A percentile compares a stretch with the other conserved stretches of the same genome.
phyloP scores from a whole-genome alignment of 2,888 invertebrate species.

The Drosophila birchii region DNA sequence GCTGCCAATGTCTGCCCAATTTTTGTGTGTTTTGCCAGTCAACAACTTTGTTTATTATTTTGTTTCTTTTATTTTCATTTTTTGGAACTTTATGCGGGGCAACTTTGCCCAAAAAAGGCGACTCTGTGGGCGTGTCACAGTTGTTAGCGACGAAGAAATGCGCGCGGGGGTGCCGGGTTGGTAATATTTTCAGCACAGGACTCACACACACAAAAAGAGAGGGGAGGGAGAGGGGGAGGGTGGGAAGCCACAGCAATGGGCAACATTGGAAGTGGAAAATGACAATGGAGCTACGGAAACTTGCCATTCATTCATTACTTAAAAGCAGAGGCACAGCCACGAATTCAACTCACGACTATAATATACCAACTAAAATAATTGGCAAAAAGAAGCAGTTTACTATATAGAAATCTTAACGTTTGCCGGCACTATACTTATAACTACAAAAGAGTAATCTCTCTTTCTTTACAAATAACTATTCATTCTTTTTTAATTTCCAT shows the following conservation, averaged over 20 bases:
- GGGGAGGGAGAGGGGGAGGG: not conserved
- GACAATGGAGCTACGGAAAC: constrained; percentile 72
- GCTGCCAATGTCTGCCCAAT: constrained; percentile 54
- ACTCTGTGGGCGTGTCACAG: constrained; percentile 52
- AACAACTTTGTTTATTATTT: constrained; percentile 61
- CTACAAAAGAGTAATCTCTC: not conserved
- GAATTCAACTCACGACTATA: constrained; percentile 18
- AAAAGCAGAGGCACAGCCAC: constrained; percentile 38
- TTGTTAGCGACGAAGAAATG: constrained; percentile 55
- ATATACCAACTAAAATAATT: constrained; percentile 13
- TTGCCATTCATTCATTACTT: constrained; percentile 80
- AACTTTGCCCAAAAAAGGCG: constrained; percentile 52
- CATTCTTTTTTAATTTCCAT: not conserved
- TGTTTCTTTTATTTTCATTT: constrained; percentile 44
- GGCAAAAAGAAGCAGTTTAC: not conserved
- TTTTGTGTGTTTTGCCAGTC: constrained; percentile 63
- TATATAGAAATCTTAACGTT: no score
- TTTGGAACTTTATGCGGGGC: constrained; percentile 70
- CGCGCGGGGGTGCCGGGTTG: constrained; percentile 41
- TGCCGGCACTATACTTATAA: no score
- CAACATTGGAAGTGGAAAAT: constrained; percentile 55
- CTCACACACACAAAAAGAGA: constrained; percentile 17
- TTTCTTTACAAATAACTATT: not conserved
- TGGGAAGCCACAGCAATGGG: constrained; percentile 3
- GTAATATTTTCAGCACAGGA: constrained; percentile 64